Evolutionary conservation across 1,140 invertebrate genomes (phyloP).

Genomic region (Monomorium pharaonis): DNA sequence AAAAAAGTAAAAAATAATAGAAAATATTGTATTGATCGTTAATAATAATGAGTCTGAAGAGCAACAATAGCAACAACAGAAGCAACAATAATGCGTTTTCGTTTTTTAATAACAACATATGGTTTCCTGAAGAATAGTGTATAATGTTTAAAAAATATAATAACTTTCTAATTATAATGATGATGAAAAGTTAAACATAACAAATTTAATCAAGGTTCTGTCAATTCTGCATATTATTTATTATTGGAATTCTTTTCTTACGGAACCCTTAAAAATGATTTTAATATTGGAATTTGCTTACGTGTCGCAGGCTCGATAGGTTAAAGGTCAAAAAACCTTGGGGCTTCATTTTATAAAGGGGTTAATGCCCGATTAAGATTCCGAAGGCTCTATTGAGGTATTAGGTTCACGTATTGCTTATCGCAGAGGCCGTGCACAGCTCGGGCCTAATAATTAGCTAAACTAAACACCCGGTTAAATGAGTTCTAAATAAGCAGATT

Average conservation of each 20-base stretch:
- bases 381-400: slow-evolving; percentile 65
- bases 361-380: slow-evolving; percentile 72
- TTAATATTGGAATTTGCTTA: neutral
- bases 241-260: neutral
- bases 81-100: neutral
- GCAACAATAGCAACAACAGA: too few species aligned
- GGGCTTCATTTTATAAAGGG: slow-evolving; percentile 36
- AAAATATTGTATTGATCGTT: neutral
- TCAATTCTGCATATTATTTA: neutral
- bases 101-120: neutral
- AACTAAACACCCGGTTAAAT: slow-evolving; percentile 12
- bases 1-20: neutral
- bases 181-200: neutral
- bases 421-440: slow-evolving; percentile 60
- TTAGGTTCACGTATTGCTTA: slow-evolving; percentile 65
- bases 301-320: neutral
- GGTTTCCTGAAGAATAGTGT: neutral
- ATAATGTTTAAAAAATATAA: neutral
- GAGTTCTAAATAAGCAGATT: slow-evolving; percentile 20
- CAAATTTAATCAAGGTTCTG: neutral
- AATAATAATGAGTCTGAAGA: neutral
- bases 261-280: neutral
- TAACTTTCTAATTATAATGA: neutral
- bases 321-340: slow-evolving; percentile 29
- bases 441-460: slow-evolving; percentile 27